Percentiles rank a stretch among this genome's conserved stretches.
phyloP scores from a whole-genome alignment of 2,113 vertebrate genomes.

The Pitta sordida region DNA sequence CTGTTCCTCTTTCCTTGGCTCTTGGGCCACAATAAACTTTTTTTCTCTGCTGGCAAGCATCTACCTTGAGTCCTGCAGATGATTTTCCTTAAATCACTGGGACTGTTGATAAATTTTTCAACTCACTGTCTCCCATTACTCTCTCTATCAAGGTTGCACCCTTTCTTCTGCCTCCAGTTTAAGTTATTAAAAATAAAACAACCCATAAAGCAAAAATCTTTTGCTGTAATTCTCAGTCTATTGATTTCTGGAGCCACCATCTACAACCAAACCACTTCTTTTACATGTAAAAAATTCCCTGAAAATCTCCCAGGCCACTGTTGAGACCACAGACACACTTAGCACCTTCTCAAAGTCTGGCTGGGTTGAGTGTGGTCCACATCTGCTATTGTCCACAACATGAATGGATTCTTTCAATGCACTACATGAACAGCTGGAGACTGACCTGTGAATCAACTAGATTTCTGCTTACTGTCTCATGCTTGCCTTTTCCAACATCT shows the following conservation, averaged over 20 bases:
- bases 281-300: background rate
- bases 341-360: background rate
- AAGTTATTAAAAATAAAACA: background rate
- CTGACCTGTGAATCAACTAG: background rate
- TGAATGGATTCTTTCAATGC: background rate
- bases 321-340: background rate
- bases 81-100: too few relatives aligned
- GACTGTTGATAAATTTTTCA: too few relatives aligned
- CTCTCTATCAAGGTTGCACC: background rate
- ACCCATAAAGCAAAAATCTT: background rate
- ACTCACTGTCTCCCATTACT: background rate
- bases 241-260: background rate
- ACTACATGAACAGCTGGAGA: fast-evolving
- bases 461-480: background rate
- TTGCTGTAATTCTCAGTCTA: background rate
- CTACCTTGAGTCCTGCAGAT: too few relatives aligned
- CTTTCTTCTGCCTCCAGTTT: background rate
- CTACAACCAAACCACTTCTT: background rate
- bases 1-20: too few relatives aligned
- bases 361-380: background rate
- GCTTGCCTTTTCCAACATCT: background rate
- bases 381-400: fast-evolving
- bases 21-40: too few relatives aligned
- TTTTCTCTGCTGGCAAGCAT: too few relatives aligned
- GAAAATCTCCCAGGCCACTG: background rate